Evolutionary conservation across 1,140 invertebrate genomes (phyloP).

Genomic region (Samia ricini): DNA sequence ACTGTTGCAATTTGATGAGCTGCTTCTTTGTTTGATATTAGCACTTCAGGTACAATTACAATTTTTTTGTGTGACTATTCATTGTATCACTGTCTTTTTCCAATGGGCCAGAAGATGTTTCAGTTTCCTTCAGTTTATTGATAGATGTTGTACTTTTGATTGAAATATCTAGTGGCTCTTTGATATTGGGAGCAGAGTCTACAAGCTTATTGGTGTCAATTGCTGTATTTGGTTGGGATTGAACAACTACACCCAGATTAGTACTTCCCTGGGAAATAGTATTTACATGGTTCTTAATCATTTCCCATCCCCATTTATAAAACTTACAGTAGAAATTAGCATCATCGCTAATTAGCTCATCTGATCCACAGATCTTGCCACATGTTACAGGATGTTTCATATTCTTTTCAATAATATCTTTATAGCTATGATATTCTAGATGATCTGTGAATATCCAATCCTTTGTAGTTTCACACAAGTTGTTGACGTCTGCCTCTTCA

Average conservation of each 20-base stretch:
- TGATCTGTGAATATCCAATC: slow-evolving; percentile 44
- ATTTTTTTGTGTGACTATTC: not conserved
- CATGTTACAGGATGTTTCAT: slow-evolving; percentile 39
- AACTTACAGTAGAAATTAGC: slow-evolving; percentile 61
- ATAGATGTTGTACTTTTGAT: slow-evolving; percentile 1
- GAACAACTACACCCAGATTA: not conserved
- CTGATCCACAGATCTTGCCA: slow-evolving; percentile 38
- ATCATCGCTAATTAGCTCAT: slow-evolving; percentile 39
- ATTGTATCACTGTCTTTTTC: not conserved
- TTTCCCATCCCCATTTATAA: slow-evolving; percentile 52
- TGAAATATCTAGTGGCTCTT: not conserved
- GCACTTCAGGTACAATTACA: not conserved
- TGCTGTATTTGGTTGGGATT: not conserved
- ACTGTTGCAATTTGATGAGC: not conserved
- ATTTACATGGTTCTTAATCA: slow-evolving; percentile 27
- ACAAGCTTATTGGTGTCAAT: not conserved
- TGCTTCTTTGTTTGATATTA: slow-evolving; percentile 4
- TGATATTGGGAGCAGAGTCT: not conserved
- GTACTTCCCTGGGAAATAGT: not conserved
- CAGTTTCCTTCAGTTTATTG: not conserved
- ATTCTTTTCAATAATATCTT: slow-evolving; percentile 23
- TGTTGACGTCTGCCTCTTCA: slow-evolving; percentile 30
- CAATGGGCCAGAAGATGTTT: not conserved
- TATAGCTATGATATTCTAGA: slow-evolving; percentile 28
- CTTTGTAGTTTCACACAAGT: slow-evolving; percentile 38